Conservation (phyloP, 2,797 vertebrate genomes). For the Austrolebias charrua region DNA sequence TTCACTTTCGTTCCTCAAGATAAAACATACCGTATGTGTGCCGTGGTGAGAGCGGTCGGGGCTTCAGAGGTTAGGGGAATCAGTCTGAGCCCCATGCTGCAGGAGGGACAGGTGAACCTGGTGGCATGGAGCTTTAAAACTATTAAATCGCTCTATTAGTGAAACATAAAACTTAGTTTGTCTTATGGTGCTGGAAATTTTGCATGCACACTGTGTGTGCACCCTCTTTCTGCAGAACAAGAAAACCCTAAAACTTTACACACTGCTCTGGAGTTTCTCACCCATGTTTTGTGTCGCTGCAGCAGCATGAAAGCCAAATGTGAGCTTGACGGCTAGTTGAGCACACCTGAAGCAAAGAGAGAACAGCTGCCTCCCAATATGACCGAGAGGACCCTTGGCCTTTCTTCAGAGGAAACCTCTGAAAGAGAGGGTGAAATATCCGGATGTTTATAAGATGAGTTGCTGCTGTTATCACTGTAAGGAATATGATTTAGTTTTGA, state of each 20-base stretch:
- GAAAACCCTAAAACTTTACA: neutral
- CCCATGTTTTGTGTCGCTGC: neutral
- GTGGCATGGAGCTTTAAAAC: neutral
- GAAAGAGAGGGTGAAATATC: neutral
- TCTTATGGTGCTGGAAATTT: too few species aligned
- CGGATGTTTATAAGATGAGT: neutral
- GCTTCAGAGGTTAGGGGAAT: too few species aligned
- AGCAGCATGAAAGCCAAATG: neutral
- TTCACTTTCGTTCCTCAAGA: neutral
- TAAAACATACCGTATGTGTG: neutral
- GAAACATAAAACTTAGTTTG: too few species aligned
- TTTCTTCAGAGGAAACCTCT: neutral
- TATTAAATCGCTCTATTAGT: too few species aligned
- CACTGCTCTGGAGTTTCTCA: neutral
- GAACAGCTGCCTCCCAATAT: conserved; percentile 1
- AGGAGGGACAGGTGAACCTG: neutral
- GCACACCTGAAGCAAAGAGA: neutral
- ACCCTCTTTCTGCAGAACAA: neutral
- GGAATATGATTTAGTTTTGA: too few species aligned
- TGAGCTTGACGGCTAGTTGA: neutral
- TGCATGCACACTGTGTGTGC: too few species aligned
- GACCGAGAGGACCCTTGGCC: neutral
- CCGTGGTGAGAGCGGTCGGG: neutral
- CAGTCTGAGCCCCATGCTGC: neutral
- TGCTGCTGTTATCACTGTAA: neutral